Evolutionary conservation across 2,888 invertebrate species (phyloP).

Genomic region (Protula sp.): DNA sequence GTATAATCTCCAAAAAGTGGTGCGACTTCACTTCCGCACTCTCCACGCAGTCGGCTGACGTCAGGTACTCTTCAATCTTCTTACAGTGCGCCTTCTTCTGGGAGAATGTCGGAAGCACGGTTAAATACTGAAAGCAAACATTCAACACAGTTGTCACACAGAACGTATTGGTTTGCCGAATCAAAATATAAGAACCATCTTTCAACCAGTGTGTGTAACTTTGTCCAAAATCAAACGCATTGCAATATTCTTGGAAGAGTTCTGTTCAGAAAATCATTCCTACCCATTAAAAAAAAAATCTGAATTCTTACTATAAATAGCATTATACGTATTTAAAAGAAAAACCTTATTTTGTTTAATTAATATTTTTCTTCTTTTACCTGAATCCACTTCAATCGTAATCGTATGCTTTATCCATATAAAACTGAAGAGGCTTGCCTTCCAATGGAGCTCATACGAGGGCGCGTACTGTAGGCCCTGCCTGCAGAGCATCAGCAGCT

Average conservation of each 20-base stretch:
- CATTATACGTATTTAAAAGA: neutral
- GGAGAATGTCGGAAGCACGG: neutral
- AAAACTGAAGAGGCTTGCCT: constrained; percentile 23
- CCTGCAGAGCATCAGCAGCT: constrained; percentile 41
- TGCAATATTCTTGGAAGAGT: too few relatives aligned
- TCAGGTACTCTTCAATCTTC: neutral
- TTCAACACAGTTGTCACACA: neutral
- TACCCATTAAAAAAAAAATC: too few relatives aligned
- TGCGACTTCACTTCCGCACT: too few relatives aligned
- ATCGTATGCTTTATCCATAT: too few relatives aligned
- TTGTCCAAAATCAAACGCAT: too few relatives aligned
- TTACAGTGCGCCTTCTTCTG: neutral
- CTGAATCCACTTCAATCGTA: too few relatives aligned
- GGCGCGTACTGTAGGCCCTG: constrained; percentile 47
- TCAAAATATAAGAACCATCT: too few relatives aligned
- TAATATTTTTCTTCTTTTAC: too few relatives aligned
- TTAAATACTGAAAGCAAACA: neutral
- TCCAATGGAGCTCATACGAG: constrained; percentile 46
- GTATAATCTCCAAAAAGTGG: neutral
- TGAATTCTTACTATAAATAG: too few relatives aligned
- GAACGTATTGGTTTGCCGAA: neutral
- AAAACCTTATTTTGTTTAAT: neutral
- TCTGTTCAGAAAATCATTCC: too few relatives aligned
- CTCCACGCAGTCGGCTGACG: too few relatives aligned
- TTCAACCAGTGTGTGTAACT: too few relatives aligned